Percentiles rank a stretch among this genome's conserved stretches.
Evolutionary conservation across 1,140 invertebrate genomes (phyloP).

Genomic region (Drosophila oshimai): DNA sequence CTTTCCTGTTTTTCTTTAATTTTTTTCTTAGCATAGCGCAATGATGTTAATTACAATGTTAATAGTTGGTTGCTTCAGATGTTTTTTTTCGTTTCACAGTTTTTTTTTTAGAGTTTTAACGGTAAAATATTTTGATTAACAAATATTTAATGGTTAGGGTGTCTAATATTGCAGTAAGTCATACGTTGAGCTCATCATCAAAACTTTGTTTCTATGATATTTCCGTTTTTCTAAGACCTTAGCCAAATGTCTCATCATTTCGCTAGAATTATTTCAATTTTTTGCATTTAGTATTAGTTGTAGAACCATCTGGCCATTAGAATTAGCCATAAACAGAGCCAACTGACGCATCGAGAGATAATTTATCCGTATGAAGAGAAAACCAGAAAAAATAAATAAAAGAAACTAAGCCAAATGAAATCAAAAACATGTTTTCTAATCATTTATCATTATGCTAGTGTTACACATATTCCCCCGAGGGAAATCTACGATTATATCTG

Average conservation of each 20-base stretch:
- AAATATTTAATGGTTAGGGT: no score
- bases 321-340: neutral
- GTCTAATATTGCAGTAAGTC: no score
- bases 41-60: slow-evolving; percentile 45
- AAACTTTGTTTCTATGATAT: no score
- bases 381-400: neutral
- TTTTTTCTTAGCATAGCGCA: slow-evolving; percentile 45
- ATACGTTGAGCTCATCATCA: no score
- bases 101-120: neutral
- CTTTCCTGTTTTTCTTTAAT: neutral
- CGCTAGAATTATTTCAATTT: neutral
- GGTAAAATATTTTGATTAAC: no score
- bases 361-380: neutral
- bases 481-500: neutral
- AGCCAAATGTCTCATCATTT: no score
- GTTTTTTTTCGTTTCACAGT: neutral
- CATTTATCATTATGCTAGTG: slow-evolving; percentile 7
- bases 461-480: neutral
- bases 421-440: slow-evolving; percentile 2
- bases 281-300: neutral
- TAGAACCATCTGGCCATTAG: neutral
- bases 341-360: slow-evolving; percentile 12
- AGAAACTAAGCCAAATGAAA: neutral
- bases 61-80: neutral
- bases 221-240: no score